A percentile compares a stretch with the other conserved stretches of the same genome.
These are phyloP conservation scores for Raja brachyura DNA, from an alignment of 2,113 vertebrate genomes.

Conservation along the genomic window DNA sequence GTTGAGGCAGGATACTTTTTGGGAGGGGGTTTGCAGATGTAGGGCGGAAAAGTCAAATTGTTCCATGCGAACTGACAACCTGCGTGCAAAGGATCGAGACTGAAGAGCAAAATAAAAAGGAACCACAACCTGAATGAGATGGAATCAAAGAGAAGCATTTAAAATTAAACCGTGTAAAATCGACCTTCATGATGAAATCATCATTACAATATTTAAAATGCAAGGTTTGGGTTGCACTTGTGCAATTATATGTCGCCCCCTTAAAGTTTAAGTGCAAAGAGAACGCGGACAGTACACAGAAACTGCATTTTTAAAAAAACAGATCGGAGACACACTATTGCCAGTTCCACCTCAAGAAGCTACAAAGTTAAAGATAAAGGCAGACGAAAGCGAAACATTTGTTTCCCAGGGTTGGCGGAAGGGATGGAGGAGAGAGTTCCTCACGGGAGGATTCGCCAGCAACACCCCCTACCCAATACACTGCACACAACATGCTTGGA, in stretches of 20 bases:
- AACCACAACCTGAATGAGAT: not conserved
- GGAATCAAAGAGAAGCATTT: conserved; percentile 23
- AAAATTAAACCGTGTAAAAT: not conserved
- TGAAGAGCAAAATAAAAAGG: not conserved
- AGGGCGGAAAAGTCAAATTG: not conserved
- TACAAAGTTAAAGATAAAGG: conserved; percentile 5
- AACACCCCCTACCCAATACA: not conserved
- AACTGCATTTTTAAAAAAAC: not conserved
- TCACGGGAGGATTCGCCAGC: not conserved
- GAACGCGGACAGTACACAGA: not conserved
- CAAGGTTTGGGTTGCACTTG: not conserved
- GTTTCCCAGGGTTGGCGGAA: not conserved
- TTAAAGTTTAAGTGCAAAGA: not conserved
- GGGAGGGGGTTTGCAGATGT: not conserved
- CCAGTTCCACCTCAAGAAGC: not conserved
- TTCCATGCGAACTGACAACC: conserved; percentile 19
- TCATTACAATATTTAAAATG: not conserved
- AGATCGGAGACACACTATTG: not conserved
- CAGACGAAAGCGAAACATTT: conserved; percentile 30
- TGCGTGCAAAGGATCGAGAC: not conserved
- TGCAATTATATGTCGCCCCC: not conserved
- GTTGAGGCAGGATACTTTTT: not conserved
- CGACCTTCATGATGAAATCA: not conserved
- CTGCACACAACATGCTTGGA: not conserved
- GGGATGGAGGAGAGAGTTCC: not conserved